A percentile compares a stretch with the other conserved stretches of the same genome.
Evolutionary conservation across 2,113 vertebrate species (phyloP).

Genomic region (Sakesphorus luctuosus): DNA sequence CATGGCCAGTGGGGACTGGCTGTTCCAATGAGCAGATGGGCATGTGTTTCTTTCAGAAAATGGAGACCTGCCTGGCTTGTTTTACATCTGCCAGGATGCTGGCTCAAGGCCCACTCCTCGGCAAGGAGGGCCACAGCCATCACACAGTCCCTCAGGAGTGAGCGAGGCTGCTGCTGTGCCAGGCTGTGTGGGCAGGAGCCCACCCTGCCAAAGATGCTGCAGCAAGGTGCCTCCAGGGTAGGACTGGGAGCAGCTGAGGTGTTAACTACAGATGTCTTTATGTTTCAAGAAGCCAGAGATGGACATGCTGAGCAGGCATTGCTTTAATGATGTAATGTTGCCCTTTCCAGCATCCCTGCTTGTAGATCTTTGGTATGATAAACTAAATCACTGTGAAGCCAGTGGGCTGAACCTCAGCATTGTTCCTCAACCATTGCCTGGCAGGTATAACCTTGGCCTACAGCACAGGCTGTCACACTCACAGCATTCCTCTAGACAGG

Average conservation of each 20-base stretch:
- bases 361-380: neutral
- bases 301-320: neutral
- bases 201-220: neutral
- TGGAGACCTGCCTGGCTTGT: neutral
- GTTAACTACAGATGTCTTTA: neutral
- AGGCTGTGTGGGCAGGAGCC: neutral
- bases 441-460: neutral
- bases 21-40: neutral
- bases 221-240: neutral
- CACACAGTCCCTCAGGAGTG: no score
- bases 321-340: neutral
- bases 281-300: neutral
- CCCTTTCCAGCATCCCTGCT: neutral
- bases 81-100: neutral
- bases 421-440: neutral
- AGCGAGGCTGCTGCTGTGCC: neutral
- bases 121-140: accelerated
- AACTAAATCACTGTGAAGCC: neutral
- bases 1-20: neutral
- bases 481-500: neutral
- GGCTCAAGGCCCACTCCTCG: neutral
- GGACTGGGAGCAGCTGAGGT: accelerated
- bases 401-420: accelerated
- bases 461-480: neutral
- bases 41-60: neutral